phyloP scores from a whole-genome alignment of 2,113 vertebrate species.

The Gulo gulo region DNA sequence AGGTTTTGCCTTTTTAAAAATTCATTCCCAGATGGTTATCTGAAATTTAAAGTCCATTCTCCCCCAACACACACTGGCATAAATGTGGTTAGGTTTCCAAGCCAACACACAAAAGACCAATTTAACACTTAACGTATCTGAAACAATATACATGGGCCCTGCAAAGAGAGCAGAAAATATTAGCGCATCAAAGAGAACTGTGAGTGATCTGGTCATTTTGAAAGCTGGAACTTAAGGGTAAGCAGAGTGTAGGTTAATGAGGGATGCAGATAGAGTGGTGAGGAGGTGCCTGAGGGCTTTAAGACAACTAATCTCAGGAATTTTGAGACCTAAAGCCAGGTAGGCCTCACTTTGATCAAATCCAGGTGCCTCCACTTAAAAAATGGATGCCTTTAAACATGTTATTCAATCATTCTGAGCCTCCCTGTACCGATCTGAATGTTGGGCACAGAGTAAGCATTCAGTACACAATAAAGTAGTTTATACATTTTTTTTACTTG shows the following conservation, averaged over 20 bases:
- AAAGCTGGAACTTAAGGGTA: neutral
- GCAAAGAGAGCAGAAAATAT: slow-evolving; percentile 25
- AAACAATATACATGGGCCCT: slow-evolving; percentile 8
- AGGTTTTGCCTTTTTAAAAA: neutral
- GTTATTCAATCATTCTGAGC: neutral
- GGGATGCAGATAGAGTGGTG: neutral
- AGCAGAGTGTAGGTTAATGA: neutral
- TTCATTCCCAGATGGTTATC: neutral
- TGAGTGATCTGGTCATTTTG: neutral
- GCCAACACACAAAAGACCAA: slow-evolving; percentile 16
- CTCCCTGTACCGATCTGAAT: neutral
- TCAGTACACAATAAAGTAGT: neutral
- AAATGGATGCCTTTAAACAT: neutral
- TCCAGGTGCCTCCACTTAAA: neutral
- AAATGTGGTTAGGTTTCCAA: slow-evolving; percentile 39
- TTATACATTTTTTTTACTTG: neutral
- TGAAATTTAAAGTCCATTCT: slow-evolving; percentile 28
- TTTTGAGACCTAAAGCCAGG: neutral
- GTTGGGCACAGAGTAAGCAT: neutral
- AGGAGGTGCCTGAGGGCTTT: neutral
- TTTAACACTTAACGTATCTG: neutral
- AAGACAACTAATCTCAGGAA: neutral
- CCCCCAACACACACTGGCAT: neutral
- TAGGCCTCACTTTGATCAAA: neutral
- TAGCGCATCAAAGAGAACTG: neutral